Conservation (phyloP, 2,888 invertebrate genomes). For the Scelioninae gen. 1 region DNA sequence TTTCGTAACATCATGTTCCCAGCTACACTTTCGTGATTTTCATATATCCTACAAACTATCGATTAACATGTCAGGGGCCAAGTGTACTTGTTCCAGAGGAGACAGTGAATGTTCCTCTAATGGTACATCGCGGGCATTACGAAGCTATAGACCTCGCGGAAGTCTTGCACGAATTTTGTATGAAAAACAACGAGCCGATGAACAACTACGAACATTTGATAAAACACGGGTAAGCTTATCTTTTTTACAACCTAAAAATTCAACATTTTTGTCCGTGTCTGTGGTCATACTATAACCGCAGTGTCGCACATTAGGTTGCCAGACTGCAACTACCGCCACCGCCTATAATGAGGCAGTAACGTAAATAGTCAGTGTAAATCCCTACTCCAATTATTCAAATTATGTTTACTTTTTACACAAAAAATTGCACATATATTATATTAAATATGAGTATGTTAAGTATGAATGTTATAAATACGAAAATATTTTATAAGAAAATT, state of each 20-base stretch:
- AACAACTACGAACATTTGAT: slow-evolving; percentile 88
- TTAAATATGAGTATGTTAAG: no score
- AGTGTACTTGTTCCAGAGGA: slow-evolving; percentile 59
- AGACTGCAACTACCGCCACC: slow-evolving; percentile 32
- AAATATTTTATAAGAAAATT: no score
- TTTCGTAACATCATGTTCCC: slow-evolving; percentile 7
- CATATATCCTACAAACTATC: neutral
- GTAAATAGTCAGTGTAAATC: neutral
- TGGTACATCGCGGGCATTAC: slow-evolving; percentile 67
- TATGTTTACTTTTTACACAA: no score
- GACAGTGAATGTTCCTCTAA: slow-evolving; percentile 62
- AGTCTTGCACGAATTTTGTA: slow-evolving; percentile 89
- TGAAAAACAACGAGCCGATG: slow-evolving; percentile 90
- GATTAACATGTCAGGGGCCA: slow-evolving; percentile 31
- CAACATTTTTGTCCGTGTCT: neutral
- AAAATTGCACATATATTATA: no score
- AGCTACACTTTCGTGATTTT: slow-evolving; percentile 14
- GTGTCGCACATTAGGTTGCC: slow-evolving; percentile 1
- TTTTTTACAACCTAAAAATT: neutral
- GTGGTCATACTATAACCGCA: neutral
- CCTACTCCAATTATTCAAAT: no score
- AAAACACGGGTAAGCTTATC: slow-evolving; percentile 87
- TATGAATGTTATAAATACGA: no score
- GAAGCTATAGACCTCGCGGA: slow-evolving; percentile 88
- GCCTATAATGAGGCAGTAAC: slow-evolving; percentile 27